Conservation (phyloP, 2,888 invertebrate species). For the Cephonodes hylas region DNA sequence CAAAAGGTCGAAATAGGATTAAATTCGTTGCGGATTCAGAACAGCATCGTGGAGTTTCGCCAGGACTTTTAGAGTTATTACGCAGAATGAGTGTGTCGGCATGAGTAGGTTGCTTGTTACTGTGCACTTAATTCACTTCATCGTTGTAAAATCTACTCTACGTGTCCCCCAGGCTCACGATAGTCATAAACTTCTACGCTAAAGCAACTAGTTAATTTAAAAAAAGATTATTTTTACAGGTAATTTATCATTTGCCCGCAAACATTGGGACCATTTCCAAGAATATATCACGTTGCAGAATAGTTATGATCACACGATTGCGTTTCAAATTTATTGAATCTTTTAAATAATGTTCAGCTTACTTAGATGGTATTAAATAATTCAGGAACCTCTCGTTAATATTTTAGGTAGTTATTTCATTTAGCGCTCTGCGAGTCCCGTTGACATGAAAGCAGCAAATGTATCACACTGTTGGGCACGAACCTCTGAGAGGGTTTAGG, state of each 20-base stretch:
- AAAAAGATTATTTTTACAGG: neutral
- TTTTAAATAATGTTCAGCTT: too few species aligned
- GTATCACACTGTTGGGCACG: too few species aligned
- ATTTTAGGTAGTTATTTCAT: too few species aligned
- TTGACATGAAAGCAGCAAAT: too few species aligned
- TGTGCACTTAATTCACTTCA: neutral
- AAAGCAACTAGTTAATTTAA: neutral
- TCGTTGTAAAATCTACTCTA: neutral
- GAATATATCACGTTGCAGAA: neutral
- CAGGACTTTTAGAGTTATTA: constrained; percentile 12
- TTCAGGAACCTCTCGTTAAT: too few species aligned
- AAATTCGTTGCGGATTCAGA: constrained; percentile 14
- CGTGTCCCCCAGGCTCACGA: neutral
- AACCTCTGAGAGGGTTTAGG: too few species aligned
- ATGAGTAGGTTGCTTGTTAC: neutral
- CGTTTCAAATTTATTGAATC: neutral
- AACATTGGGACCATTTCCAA: neutral
- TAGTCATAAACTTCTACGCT: neutral
- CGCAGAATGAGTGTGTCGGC: constrained; percentile 7
- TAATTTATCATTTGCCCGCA: neutral
- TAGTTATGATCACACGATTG: neutral
- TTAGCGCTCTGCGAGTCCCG: too few species aligned
- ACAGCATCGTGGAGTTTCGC: neutral
- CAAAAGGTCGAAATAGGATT: constrained; percentile 13
- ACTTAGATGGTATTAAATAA: neutral